These are phyloP conservation scores for Sparus aurata DNA, from an alignment of 2,797 vertebrate species.

Conservation along the genomic window DNA sequence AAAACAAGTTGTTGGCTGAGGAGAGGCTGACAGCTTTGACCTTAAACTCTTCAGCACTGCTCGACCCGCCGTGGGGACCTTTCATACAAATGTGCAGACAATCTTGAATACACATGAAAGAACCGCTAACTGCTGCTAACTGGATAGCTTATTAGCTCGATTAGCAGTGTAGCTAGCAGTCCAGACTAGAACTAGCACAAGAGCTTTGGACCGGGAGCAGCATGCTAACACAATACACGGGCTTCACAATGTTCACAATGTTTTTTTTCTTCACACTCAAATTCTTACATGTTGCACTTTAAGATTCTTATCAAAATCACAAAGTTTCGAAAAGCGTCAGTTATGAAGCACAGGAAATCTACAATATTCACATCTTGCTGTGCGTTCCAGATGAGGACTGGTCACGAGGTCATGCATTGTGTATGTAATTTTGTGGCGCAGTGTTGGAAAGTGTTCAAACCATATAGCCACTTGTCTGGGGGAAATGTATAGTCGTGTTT, in stretches of 20 bases:
- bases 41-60: neutral
- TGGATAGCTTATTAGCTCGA: too few species aligned
- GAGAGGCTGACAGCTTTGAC: constrained; percentile 11
- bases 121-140: too few species aligned
- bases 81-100: neutral
- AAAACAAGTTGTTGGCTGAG: neutral
- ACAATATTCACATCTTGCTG: neutral
- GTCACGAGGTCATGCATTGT: neutral
- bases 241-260: too few species aligned
- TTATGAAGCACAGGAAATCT: neutral
- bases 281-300: neutral
- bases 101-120: too few species aligned
- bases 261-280: too few species aligned
- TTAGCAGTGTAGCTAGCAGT: too few species aligned
- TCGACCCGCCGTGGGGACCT: neutral
- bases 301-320: neutral
- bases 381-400: neutral
- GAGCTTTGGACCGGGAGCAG: too few species aligned
- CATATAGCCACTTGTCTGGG: neutral
- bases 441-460: neutral
- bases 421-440: neutral
- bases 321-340: neutral
- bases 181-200: too few species aligned
- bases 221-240: too few species aligned
- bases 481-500: neutral